Evolutionary conservation across 2,113 vertebrate genomes (phyloP).

Genomic region (Trichomycterus rosablanca): DNA sequence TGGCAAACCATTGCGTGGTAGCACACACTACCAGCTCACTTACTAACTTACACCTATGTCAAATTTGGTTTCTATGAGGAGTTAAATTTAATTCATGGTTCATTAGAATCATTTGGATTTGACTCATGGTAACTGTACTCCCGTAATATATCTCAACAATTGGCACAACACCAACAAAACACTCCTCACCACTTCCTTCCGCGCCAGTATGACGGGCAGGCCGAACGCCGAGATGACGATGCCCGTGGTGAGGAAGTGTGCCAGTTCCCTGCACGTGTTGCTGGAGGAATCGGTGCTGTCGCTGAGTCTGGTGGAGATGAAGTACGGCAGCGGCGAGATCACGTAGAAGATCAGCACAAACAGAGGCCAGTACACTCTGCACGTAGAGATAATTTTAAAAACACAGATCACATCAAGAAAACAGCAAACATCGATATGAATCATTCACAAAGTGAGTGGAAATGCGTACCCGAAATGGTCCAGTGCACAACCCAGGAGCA

Average conservation of each 20-base stretch:
- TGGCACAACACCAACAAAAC: too few relatives aligned
- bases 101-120: too few relatives aligned
- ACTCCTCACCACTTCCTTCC: slow-evolving; percentile 75
- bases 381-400: neutral
- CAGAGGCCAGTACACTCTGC: slow-evolving; percentile 89
- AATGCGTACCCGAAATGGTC: slow-evolving; percentile 82
- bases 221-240: slow-evolving; percentile 92
- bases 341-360: slow-evolving; percentile 89
- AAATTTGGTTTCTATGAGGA: too few relatives aligned
- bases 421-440: neutral
- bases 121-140: too few relatives aligned
- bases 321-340: slow-evolving; percentile 85
- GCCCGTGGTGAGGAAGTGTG: slow-evolving; percentile 90
- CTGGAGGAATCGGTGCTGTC: slow-evolving; percentile 82
- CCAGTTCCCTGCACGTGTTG: slow-evolving; percentile 86
- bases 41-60: too few relatives aligned
- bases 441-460: too few relatives aligned
- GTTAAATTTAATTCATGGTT: too few relatives aligned
- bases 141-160: too few relatives aligned
- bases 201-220: slow-evolving; percentile 83
- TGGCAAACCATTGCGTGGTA: too few relatives aligned
- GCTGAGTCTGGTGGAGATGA: slow-evolving; percentile 79
- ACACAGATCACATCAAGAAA: neutral
- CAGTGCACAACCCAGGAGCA: slow-evolving; percentile 89
- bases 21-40: too few relatives aligned